A percentile compares a stretch with the other conserved stretches of the same genome.
These are phyloP conservation scores for Rhipidura dahli DNA, from an alignment of 2,113 vertebrate species.

Conservation along the genomic window DNA sequence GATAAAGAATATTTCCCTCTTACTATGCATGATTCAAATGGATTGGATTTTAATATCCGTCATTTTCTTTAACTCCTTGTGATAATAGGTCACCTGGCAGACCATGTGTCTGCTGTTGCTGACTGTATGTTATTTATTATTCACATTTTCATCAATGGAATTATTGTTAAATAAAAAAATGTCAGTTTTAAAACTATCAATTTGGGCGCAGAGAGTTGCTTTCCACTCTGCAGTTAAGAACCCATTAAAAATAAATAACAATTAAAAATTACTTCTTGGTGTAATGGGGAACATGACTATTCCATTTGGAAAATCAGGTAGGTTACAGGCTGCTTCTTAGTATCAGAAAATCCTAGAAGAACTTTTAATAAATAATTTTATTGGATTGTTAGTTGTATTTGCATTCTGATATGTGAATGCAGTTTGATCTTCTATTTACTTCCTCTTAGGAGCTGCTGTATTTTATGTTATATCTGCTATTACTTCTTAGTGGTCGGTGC, in stretches of 20 bases:
- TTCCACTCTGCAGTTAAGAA: background rate
- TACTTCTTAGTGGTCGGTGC: background rate
- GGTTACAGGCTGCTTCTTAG: background rate
- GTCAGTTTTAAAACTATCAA: background rate
- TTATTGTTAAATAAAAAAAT: background rate
- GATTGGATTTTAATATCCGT: background rate
- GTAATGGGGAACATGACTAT: background rate
- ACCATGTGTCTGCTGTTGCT: background rate
- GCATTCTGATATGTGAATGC: background rate
- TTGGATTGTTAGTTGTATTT: background rate
- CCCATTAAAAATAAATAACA: background rate
- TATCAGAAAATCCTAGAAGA: background rate
- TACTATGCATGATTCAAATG: background rate
- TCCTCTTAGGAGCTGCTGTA: background rate
- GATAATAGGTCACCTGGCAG: background rate
- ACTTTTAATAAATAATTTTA: background rate
- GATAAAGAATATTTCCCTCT: background rate
- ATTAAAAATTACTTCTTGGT: background rate
- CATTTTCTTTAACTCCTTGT: background rate
- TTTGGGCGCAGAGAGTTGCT: background rate
- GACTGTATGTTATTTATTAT: background rate
- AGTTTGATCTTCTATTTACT: background rate
- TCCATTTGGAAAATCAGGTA: background rate
- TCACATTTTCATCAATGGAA: background rate
- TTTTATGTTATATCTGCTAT: background rate